These are phyloP conservation scores for Nysson spinosus DNA, from an alignment of 2,888 invertebrate genomes.

Conservation along the genomic window DNA sequence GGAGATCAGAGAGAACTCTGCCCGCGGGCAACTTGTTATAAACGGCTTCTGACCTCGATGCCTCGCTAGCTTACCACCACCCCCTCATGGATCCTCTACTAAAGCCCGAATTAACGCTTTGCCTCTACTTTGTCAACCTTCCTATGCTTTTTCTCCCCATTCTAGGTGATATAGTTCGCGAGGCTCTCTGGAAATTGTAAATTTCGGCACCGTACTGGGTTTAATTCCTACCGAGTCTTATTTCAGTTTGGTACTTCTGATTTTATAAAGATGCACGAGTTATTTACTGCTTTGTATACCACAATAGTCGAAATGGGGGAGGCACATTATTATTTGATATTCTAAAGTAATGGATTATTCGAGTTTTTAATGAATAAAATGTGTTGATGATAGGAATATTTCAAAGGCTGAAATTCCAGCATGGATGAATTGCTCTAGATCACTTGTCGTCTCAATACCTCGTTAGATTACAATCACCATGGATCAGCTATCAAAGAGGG, in stretches of 20 bases:
- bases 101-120: slow-evolving; percentile 46
- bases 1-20: slow-evolving; percentile 69
- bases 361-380: too few relatives aligned
- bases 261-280: too few relatives aligned
- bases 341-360: too few relatives aligned
- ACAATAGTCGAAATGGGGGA: too few relatives aligned
- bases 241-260: too few relatives aligned
- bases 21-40: slow-evolving; percentile 73
- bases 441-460: slow-evolving; percentile 55
- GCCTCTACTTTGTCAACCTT: slow-evolving; percentile 7
- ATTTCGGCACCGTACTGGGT: too few relatives aligned
- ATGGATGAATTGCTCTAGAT: slow-evolving; percentile 71
- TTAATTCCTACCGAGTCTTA: too few relatives aligned
- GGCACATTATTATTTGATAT: too few relatives aligned
- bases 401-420: slow-evolving; percentile 64
- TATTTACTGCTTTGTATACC: too few relatives aligned
- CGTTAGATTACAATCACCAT: slow-evolving; percentile 45
- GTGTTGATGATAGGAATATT: slow-evolving; percentile 11
- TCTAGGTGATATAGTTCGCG: too few relatives aligned
- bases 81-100: slow-evolving; percentile 42
- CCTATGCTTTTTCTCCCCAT: too few relatives aligned
- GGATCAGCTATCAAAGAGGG: slow-evolving; percentile 49
- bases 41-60: slow-evolving; percentile 61
- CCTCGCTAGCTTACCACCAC: slow-evolving; percentile 39
- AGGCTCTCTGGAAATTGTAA: too few relatives aligned